Conservation (phyloP, 2,797 vertebrate genomes). For the Microctenopoma stevenorrisi region DNA sequence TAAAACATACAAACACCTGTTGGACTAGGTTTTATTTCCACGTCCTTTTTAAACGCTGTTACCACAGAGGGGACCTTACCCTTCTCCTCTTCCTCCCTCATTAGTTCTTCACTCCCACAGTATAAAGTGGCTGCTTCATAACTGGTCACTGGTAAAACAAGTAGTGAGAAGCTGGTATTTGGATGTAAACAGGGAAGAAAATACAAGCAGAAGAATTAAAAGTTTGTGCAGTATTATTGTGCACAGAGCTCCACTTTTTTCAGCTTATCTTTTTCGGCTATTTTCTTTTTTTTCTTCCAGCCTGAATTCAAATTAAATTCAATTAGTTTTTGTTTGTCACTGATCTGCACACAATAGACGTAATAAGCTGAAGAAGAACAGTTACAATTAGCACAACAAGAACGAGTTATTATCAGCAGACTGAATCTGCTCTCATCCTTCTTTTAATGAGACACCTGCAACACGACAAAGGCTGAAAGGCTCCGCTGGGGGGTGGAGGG, state of each 20-base stretch:
- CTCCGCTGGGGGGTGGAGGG: background rate
- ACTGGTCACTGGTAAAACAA: too few species aligned
- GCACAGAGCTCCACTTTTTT: background rate
- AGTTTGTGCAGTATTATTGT: too few species aligned
- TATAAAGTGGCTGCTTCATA: too few species aligned
- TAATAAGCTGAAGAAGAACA: constrained; percentile 26
- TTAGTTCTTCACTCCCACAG: too few species aligned
- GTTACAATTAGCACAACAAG: constrained; percentile 44
- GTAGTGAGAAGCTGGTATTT: too few species aligned
- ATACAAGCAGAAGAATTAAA: too few species aligned
- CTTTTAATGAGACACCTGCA: constrained; percentile 51
- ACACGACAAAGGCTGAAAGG: constrained; percentile 34
- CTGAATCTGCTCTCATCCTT: constrained; percentile 16
- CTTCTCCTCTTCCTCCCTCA: too few species aligned
- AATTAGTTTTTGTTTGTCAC: constrained; percentile 16
- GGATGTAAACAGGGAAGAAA: too few species aligned
- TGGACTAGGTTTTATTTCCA: too few species aligned
- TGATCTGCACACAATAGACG: constrained; percentile 29
- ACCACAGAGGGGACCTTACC: too few species aligned
- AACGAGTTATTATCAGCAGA: constrained; percentile 34
- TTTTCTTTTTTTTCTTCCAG: background rate
- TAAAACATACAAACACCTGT: too few species aligned
- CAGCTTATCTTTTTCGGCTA: background rate
- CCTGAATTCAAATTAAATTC: constrained; percentile 24
- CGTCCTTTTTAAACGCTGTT: too few species aligned